Evolutionary conservation across 2,113 vertebrate species (phyloP), one percentile per base, ranked within the genome.

Genomic region (Crotalus horridus): DNA sequence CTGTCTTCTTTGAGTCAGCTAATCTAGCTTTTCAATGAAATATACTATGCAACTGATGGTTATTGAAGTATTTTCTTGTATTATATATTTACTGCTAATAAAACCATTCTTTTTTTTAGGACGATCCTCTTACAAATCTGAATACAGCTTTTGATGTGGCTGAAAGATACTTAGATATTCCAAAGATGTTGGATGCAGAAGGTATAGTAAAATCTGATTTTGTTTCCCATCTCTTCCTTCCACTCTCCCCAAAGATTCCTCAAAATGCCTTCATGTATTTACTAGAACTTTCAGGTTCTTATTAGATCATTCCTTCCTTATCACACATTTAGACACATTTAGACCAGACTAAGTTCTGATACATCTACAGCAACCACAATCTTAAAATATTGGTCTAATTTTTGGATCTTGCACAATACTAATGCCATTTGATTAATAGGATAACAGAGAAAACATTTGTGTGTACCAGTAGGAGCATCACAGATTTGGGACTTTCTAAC

Each of bases 111-210:
- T 43, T 94, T 95, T 95, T 39, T 48, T 95, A 99, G 98, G 98
- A 99, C 90, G 98, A 99, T 96, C 98, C 99, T 89, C 98, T 98
- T 97, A 99, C 98, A 96, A 99, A 99, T 95, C 97, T 99, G 96
- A 99, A 99, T 96, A 99, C 99, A 69, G 98, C 99, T 94, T 99
- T 99, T 92, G 99, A 99, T 85, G 99, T 99, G 94, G 99, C 99
- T 69, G 99, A 99, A 96, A 99, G 99, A 93, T 99, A 98, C 74
- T 97, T 99, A 96, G 99, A 99, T 98, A 99, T 99, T 95, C 99
- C 98, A 33, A 99, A 99, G 96, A 99, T 99, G 99, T 94, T 99
- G 98, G 99, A 99, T 91, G 99, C 99, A 94, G 99, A 99, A 98
- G 99, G 99, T 99, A 97, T 98, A 94, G 91, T 96, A 95, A 64